A percentile compares a stretch with the other conserved stretches of the same genome.
These are phyloP conservation scores for Ophioderma brevispina DNA, from an alignment of 35 echinoderm and acorn worm species.

Conservation along the genomic window DNA sequence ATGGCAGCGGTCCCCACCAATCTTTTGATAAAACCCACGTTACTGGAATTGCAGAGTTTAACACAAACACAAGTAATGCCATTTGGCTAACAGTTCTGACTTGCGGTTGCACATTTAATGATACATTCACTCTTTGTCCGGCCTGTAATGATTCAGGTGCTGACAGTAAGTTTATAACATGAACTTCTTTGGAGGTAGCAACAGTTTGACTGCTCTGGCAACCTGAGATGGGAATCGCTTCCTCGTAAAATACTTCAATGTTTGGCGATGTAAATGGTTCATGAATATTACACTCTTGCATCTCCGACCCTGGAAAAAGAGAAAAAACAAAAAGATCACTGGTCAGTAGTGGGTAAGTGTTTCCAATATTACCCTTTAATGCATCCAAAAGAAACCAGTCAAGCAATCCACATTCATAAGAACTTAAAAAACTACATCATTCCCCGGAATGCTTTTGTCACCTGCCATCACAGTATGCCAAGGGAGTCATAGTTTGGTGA, in stretches of 20 bases:
- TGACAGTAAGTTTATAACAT: background rate
- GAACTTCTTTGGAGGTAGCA: slow-evolving; percentile 8
- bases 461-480: too few species aligned
- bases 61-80: background rate
- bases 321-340: background rate
- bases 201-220: slow-evolving; percentile 3
- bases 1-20: background rate
- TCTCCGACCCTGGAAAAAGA: background rate
- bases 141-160: background rate
- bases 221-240: background rate
- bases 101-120: slow-evolving; percentile 9
- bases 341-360: too few species aligned
- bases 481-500: too few species aligned
- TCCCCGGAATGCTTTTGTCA: too few species aligned
- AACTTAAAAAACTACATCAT: too few species aligned
- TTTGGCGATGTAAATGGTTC: background rate
- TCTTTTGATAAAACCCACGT: background rate
- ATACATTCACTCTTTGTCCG: background rate
- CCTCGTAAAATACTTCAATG: background rate
- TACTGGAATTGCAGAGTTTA: background rate
- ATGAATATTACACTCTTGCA: background rate
- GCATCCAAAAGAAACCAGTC: too few species aligned
- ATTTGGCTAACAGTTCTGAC: background rate
- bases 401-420: too few species aligned
- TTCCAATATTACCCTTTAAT: too few species aligned